A percentile compares a stretch with the other conserved stretches of the same genome.
Evolutionary conservation across 1,140 invertebrate genomes (phyloP).

Genomic region (Magallana gigas): DNA sequence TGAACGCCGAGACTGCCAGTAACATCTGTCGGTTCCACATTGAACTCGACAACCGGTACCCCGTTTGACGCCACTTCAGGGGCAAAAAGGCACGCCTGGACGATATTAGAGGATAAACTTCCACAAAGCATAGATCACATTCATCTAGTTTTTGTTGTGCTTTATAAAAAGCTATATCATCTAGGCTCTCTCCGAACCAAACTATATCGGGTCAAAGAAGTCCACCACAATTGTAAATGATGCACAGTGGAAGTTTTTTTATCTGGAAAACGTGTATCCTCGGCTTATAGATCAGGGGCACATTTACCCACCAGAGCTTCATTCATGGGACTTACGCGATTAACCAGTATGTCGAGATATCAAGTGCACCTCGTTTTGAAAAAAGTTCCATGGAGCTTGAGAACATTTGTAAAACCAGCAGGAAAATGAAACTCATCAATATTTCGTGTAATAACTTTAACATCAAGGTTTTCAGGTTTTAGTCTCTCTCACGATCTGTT

Average conservation of each 20-base stretch:
- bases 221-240: conserved; percentile 83
- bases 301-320: conserved; percentile 83
- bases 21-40: conserved; percentile 88
- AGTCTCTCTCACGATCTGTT: conserved; percentile 87
- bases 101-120: conserved; percentile 91
- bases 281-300: conserved; percentile 81
- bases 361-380: conserved; percentile 90
- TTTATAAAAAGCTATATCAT: conserved; percentile 83
- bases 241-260: conserved; percentile 87
- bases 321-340: conserved; percentile 91
- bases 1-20: conserved; percentile 87
- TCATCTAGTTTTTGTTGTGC: conserved; percentile 84
- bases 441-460: conserved; percentile 79
- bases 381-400: conserved; percentile 83
- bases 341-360: conserved; percentile 86
- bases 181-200: conserved; percentile 93
- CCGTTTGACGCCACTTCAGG: conserved; percentile 87
- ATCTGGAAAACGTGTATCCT: conserved; percentile 83
- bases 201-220: conserved; percentile 91
- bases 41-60: conserved; percentile 93
- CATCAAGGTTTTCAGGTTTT: conserved; percentile 82
- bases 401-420: conserved; percentile 76
- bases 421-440: conserved; percentile 78
- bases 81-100: conserved; percentile 94
- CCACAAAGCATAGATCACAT: conserved; percentile 91